Conservation (phyloP, 2,113 vertebrate genomes). For the Morphnarchus princeps region DNA sequence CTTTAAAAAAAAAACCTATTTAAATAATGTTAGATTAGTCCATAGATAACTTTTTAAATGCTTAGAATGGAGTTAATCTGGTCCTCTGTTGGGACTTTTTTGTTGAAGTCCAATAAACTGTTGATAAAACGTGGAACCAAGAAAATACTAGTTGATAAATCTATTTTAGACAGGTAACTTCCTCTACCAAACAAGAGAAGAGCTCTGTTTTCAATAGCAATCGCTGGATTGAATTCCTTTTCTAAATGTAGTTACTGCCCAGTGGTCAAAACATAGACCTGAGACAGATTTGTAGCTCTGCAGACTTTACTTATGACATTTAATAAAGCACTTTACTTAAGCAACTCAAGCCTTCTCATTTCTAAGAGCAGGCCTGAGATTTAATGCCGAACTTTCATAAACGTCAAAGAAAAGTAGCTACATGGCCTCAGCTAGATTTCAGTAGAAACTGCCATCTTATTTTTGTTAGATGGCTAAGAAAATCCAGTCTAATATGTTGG, state of each 20-base stretch:
- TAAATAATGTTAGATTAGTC: neutral
- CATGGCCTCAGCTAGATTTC: neutral
- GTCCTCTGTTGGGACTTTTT: neutral
- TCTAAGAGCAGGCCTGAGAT: neutral
- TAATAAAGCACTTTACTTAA: neutral
- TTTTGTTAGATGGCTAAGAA: neutral
- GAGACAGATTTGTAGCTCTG: neutral
- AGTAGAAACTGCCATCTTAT: neutral
- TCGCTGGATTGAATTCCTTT: neutral
- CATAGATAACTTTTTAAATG: neutral
- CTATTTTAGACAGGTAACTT: neutral
- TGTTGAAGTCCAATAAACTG: neutral
- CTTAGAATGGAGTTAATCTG: neutral
- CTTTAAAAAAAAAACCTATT: neutral
- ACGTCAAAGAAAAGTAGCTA: neutral
- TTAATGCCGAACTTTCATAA: neutral
- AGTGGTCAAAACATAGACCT: neutral
- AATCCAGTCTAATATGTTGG: neutral
- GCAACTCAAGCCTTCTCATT: neutral
- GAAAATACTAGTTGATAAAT: neutral
- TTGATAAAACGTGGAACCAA: neutral
- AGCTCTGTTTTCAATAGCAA: neutral
- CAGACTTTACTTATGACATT: neutral
- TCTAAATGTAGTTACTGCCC: neutral
- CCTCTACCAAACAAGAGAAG: neutral